Conservation (phyloP, 37 sponge, comb jelly and placozoan genomes). For the Halichondria panicea region DNA sequence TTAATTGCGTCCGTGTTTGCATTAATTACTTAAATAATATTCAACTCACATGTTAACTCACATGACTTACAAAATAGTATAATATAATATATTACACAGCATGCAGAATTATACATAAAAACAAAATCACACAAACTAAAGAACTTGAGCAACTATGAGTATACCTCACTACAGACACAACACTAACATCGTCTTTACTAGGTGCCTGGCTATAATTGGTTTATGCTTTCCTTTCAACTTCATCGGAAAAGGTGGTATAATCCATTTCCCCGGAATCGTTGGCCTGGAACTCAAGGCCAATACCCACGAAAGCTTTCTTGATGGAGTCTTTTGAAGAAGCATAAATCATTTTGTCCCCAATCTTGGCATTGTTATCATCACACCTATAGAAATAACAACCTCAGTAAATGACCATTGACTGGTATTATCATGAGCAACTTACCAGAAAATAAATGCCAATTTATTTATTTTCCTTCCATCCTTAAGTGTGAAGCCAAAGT, state of each 20-base stretch:
- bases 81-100: no score
- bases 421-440: neutral
- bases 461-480: slow-evolving; percentile 57
- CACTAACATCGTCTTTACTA: no score
- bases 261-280: slow-evolving; percentile 62
- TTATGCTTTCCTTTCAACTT: slow-evolving; percentile 69
- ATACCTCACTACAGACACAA: no score
- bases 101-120: no score
- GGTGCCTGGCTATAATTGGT: no score
- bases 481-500: slow-evolving; percentile 58
- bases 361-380: slow-evolving; percentile 47
- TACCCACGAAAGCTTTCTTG: slow-evolving; percentile 62
- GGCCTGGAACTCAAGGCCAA: slow-evolving; percentile 62
- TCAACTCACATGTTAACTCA: no score
- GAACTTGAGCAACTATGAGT: no score
- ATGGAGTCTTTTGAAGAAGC: slow-evolving; percentile 68
- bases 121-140: no score
- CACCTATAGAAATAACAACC: slow-evolving; percentile 36
- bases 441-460: slow-evolving; percentile 78
- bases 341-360: slow-evolving; percentile 74
- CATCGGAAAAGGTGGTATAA: slow-evolving; percentile 24
- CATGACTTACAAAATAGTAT: no score
- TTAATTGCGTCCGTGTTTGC: no score
- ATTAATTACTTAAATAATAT: no score
- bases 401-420: neutral